Base-by-base conservation (phyloP, 2,888 invertebrate species). In the Tenthredo amoena region DNA sequence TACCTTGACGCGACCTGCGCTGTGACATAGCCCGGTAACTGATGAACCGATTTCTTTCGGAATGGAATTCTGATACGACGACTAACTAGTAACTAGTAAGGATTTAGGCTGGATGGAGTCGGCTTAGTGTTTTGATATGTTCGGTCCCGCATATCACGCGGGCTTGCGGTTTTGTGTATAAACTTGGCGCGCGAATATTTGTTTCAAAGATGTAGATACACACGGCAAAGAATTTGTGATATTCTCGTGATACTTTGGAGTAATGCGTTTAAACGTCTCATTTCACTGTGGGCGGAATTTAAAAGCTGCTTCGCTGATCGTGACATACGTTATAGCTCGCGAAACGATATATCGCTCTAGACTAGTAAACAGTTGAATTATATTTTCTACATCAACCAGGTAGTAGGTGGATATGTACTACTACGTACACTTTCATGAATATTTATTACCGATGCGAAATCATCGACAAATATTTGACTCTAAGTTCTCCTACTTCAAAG, bases 241-340 rank as follows among this genome's bases (percentile, higher is more conserved):
- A 40, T 62, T 81, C 62, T 12, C 34, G 34, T 62, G 10, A 43
- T 47, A 47, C 50, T 77, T 55, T 55, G 15, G 31, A 50, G 50
- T 9, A 50, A 77, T 62, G 62, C 40, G 81, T 58, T 81, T 40
- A 37, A 81, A 62, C 62, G 81, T 81, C 81, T 81, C 81, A 81
- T 81, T 81, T 81, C 40, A 58, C 40, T 50, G 62, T 58, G 37
- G 58, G 62, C 15, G 62, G 81, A 81, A 81, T 81, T 62, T 81
- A n/a, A 40, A 62, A 62, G 40, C 81, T 40, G 0, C 26, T 3
- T 47, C 15, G 21, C 34, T 34, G 74, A 21, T 62, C 40, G 58
- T 50, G 50, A 34, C 77, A 50, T 55, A 74, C 21, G 72, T 74
- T 74, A 43, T 6, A n/a, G n/a, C n/a, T 55, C 55, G 31, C 55